Evolutionary conservation across 2,113 vertebrate genomes (phyloP), one percentile per base, ranked within the genome.

Genomic region (Sinocyclocheilus anophthalmus): DNA sequence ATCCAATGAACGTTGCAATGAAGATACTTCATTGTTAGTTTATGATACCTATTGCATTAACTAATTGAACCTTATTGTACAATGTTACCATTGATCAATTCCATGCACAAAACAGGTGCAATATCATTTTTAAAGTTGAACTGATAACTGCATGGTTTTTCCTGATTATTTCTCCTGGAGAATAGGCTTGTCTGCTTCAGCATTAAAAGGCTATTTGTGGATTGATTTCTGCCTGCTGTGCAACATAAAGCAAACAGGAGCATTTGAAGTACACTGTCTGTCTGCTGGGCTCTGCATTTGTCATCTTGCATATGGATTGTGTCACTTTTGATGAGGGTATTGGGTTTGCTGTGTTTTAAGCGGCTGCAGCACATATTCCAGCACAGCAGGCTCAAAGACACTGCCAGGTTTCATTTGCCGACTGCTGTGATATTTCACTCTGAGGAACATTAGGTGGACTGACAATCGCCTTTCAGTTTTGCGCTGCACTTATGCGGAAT

Each of bases 191-290:
- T 83, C 88, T 70, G 84, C 61, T 89, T 87, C 84, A 86, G 88
- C 86, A 87, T 75, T 87, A 87, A 87, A 85, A 89, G 39, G 79
- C 86, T 82, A 76, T 89, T 85, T 87, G 80, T 83, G 67, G 53
- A 87, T 89, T 87, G 86, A 87, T 89, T 82, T 72, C 50, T n/a
- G 45, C 77, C 88, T 86, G 84, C 86, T 85, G 84, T 87, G 88
- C 78, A 87, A 83, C 79, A 89, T 87, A 89, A 89, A 83, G 82
- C 84, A 67, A 76, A 33, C 33, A 4, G 57, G 39, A 39, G 83
- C 78, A 67, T 69, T 63, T 83, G 79, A 83, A 83, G 55, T n/a
- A 30, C 33, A 12, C 61, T 57, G 78, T 70, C 83, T 87, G 53
- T 70, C 76, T 84, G 42, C 79, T 82, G 78, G 30, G 65, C 85